Conservation (phyloP, 2,113 vertebrate species). For the Anthoscopus minutus region DNA sequence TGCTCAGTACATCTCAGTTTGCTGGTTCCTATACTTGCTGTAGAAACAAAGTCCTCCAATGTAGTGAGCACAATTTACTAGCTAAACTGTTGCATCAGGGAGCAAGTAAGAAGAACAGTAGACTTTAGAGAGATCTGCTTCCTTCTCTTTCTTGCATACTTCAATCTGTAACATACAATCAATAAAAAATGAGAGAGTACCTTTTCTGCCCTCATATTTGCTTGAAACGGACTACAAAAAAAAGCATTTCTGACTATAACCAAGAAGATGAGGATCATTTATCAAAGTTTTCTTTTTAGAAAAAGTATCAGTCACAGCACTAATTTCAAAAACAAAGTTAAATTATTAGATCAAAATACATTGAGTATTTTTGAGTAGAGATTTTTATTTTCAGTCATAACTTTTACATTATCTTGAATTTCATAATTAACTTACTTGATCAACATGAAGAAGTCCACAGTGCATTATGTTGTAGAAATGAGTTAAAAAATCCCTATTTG, state of each 20-base stretch:
- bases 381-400: neutral
- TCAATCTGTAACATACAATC: neutral
- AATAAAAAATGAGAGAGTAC: neutral
- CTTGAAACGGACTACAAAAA: neutral
- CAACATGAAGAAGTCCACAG: constrained; percentile 92
- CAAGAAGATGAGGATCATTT: neutral
- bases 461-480: constrained; percentile 99
- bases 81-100: neutral
- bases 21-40: neutral
- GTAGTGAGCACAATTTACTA: neutral
- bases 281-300: neutral
- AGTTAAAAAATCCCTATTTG: constrained; percentile 94
- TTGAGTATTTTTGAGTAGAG: neutral
- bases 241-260: neutral
- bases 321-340: neutral
- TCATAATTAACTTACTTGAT: constrained; percentile 81
- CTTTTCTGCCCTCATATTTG: neutral
- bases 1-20: neutral
- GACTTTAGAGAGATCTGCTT: neutral
- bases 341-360: neutral
- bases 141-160: neutral
- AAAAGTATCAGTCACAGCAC: neutral
- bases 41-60: neutral
- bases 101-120: neutral
- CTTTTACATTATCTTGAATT: neutral